These are phyloP conservation scores for Leptocoma aspasia DNA, from an alignment of 2,113 vertebrate genomes.

Conservation along the genomic window DNA sequence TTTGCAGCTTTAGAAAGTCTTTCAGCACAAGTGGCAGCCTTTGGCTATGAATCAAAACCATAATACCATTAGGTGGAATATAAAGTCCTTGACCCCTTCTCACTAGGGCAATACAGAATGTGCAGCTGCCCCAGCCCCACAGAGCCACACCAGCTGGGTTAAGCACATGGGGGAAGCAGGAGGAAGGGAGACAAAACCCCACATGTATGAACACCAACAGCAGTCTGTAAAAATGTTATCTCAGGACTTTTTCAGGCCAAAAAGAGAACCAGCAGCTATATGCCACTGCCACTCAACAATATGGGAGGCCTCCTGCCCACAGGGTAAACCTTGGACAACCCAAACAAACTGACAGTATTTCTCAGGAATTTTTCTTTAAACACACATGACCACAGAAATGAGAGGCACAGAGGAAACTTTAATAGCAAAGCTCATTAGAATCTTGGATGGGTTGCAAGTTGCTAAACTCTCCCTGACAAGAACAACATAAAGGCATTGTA, in stretches of 20 bases:
- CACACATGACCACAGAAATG: neutral
- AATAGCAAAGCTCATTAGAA: slow-evolving; percentile 10
- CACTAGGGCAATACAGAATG: neutral
- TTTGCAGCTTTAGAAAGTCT: neutral
- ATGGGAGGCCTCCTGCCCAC: neutral
- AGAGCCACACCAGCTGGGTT: neutral
- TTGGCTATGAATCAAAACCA: neutral
- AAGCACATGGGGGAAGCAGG: neutral
- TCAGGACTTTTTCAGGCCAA: neutral
- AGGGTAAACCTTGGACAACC: neutral
- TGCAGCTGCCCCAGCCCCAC: neutral
- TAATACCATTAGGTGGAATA: neutral
- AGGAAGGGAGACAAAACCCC: neutral
- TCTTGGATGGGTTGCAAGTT: neutral
- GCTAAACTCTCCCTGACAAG: neutral
- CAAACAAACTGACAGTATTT: neutral
- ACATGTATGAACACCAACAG: neutral
- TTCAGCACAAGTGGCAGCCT: neutral
- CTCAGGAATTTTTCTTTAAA: slow-evolving; percentile 13
- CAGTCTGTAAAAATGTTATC: neutral
- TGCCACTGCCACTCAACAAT: neutral
- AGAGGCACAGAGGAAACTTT: neutral
- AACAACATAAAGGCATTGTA: neutral
- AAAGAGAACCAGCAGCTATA: neutral
- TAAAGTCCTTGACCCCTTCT: neutral